A percentile compares a stretch with the other conserved stretches of the same genome.
These are phyloP conservation scores for Volucella bombylans DNA, from an alignment of 2,888 invertebrate genomes.

Conservation along the genomic window DNA sequence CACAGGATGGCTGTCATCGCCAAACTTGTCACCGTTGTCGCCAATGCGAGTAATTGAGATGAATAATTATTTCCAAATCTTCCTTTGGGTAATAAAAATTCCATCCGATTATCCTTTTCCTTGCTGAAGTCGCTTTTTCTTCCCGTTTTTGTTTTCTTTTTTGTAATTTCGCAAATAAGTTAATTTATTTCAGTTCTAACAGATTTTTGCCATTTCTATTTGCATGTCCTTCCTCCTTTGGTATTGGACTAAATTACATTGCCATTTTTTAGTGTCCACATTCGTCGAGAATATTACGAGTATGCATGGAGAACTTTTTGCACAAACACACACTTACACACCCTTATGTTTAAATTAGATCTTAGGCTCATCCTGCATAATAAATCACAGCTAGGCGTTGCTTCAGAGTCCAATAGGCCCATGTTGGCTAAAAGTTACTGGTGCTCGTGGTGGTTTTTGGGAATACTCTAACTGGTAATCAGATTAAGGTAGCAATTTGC, in stretches of 20 bases:
- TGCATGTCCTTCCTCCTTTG: conserved; percentile 2
- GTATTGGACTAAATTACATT: conserved; percentile 18
- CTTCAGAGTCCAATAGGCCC: conserved; percentile 28
- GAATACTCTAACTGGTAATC: conserved; percentile 65
- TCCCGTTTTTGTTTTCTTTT: background rate
- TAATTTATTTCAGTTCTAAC: conserved; percentile 13
- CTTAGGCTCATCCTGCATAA: conserved; percentile 63
- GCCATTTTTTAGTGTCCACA: conserved; percentile 9
- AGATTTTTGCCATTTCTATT: conserved; percentile 5
- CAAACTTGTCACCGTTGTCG: too few species aligned
- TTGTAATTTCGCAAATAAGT: background rate
- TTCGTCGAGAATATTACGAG: conserved; percentile 13
- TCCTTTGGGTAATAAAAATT: conserved; percentile 6
- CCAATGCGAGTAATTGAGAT: background rate
- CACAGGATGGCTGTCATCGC: background rate
- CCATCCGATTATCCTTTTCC: background rate
- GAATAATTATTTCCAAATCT: conserved; percentile 23
- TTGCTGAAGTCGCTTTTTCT: background rate
- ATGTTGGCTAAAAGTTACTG: background rate
- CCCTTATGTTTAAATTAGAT: conserved; percentile 44
- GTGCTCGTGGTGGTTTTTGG: conserved; percentile 37
- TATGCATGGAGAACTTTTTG: conserved; percentile 45
- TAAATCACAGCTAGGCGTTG: conserved; percentile 47
- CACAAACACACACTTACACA: background rate
- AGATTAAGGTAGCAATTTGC: conserved; percentile 71